Conservation (phyloP, 2,888 invertebrate species). For the Junonia oenone region DNA sequence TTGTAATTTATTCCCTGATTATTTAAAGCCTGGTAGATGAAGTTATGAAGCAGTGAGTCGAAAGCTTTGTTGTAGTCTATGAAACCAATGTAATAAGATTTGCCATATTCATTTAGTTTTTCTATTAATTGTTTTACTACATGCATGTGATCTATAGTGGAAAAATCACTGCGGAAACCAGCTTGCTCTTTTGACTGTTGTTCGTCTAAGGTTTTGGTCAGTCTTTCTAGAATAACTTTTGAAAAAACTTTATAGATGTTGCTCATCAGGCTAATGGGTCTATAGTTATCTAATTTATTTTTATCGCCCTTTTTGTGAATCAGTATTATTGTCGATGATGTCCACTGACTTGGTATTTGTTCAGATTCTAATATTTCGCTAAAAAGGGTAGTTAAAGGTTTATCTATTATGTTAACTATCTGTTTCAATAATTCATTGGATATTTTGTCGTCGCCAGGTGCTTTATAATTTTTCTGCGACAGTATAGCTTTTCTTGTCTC, state of each 20-base stretch:
- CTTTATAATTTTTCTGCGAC: too few relatives aligned
- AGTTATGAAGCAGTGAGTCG: too few relatives aligned
- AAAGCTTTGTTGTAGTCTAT: too few relatives aligned
- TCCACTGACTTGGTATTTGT: constrained; percentile 13
- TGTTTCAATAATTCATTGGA: too few relatives aligned
- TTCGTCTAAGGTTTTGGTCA: constrained; percentile 25
- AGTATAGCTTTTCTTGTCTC: too few relatives aligned
- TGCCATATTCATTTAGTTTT: not conserved
- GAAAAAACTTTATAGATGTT: constrained; percentile 33
- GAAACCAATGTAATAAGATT: not conserved
- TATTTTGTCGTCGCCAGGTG: too few relatives aligned
- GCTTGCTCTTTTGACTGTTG: constrained; percentile 34
- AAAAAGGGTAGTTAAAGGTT: too few relatives aligned
- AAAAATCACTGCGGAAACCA: constrained; percentile 27
- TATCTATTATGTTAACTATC: too few relatives aligned
- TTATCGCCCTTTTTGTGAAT: constrained; percentile 13
- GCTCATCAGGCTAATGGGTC: constrained; percentile 31
- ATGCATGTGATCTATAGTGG: too few relatives aligned
- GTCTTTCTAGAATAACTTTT: constrained; percentile 26
- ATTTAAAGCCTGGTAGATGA: too few relatives aligned
- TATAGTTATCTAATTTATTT: constrained; percentile 28
- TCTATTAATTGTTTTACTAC: not conserved
- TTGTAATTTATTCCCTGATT: too few relatives aligned
- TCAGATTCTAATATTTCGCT: too few relatives aligned
- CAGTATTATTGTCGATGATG: constrained; percentile 4